Evolutionary conservation across 2,888 invertebrate species (phyloP).

Genomic region (Heliconius ethilla): DNA sequence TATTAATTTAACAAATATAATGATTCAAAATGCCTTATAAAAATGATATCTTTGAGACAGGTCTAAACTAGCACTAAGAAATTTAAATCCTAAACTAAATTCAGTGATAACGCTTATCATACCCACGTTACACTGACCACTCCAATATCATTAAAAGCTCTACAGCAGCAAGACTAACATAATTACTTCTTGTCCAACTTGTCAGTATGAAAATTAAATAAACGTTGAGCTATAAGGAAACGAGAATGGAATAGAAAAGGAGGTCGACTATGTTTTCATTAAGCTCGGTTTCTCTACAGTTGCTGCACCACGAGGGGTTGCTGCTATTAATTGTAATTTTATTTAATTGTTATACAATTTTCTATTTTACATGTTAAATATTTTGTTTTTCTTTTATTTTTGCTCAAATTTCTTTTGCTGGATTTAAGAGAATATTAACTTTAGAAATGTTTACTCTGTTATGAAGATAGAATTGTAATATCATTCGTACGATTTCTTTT

Average conservation of each 20-base stretch:
- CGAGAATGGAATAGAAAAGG: constrained; percentile 14
- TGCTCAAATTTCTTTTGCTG: neutral
- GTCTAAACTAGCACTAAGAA: neutral
- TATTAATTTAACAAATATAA: neutral
- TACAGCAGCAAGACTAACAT: neutral
- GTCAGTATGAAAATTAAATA: constrained; percentile 31
- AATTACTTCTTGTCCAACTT: constrained; percentile 13
- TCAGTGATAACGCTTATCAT: neutral
- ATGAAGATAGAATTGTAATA: too few relatives aligned
- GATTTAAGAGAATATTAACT: too few relatives aligned
- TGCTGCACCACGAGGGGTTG: constrained; percentile 22
- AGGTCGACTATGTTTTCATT: constrained; percentile 35
- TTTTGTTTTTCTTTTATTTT: neutral
- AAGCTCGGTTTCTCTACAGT: constrained; percentile 26
- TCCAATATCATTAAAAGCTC: neutral
- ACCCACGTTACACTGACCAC: neutral
- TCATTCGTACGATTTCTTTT: too few relatives aligned
- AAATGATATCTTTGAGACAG: neutral
- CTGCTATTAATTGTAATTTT: constrained; percentile 16
- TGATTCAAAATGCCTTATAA: neutral
- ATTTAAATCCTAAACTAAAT: neutral
- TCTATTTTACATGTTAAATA: neutral
- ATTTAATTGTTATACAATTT: constrained; percentile 4
- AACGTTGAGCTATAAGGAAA: constrained; percentile 29
- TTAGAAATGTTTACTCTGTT: too few relatives aligned